A percentile compares a stretch with the other conserved stretches of the same genome.
Evolutionary conservation across 1,140 invertebrate genomes (phyloP).

Genomic region (Drosophila cardini): DNA sequence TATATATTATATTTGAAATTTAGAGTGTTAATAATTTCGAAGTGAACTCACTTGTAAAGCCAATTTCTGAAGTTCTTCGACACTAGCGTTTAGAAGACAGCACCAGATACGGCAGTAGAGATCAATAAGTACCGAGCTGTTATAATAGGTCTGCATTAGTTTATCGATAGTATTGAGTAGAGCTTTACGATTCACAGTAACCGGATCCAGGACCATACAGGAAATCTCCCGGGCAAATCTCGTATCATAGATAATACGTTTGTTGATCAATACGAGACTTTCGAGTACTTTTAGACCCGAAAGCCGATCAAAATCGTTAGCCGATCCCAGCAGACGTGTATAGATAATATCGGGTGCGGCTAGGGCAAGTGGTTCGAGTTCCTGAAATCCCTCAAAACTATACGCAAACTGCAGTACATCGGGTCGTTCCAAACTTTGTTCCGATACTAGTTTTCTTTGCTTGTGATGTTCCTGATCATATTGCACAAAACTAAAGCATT

Average conservation of each 20-base stretch:
- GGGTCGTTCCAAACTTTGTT: constrained; percentile 66
- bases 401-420: constrained; percentile 51
- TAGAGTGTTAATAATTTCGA: background rate
- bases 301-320: constrained; percentile 60
- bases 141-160: constrained; percentile 63
- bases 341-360: constrained; percentile 65
- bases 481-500: constrained; percentile 66
- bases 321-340: constrained; percentile 61
- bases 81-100: constrained; percentile 67
- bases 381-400: constrained; percentile 69
- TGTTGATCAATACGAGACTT: constrained; percentile 67
- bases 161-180: constrained; percentile 61
- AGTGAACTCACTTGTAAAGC: constrained; percentile 57
- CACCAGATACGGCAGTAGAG: constrained; percentile 73
- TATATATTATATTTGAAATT: background rate
- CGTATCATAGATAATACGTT: constrained; percentile 76
- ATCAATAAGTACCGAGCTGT: constrained; percentile 71
- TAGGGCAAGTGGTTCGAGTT: constrained; percentile 58
- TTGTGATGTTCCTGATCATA: constrained; percentile 47
- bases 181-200: constrained; percentile 68
- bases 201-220: constrained; percentile 55
- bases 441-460: constrained; percentile 41
- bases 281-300: constrained; percentile 73
- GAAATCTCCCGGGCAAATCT: constrained; percentile 72
- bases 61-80: constrained; percentile 62